A percentile compares a stretch with the other conserved stretches of the same genome.
Evolutionary conservation across 2,888 invertebrate species (phyloP).

Genomic region (Plutella xylostella): DNA sequence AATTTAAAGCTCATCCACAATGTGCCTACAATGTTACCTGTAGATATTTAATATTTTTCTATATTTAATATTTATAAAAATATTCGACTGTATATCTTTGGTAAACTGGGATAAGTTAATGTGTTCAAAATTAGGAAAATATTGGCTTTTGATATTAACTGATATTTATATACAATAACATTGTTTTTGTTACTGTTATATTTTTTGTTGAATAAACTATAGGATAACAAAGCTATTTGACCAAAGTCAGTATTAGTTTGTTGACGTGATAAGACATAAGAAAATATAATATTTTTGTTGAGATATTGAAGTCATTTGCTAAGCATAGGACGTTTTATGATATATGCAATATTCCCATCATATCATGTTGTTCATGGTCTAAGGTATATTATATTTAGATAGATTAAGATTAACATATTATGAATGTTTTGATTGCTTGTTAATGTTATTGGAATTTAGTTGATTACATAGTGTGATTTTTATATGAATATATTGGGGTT

Average conservation of each 20-base stretch:
- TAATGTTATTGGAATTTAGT: conserved; percentile 65
- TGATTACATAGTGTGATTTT: conserved; percentile 65
- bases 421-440: conserved; percentile 60
- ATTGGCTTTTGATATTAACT: conserved; percentile 51
- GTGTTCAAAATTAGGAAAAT: conserved; percentile 60
- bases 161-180: conserved; percentile 61
- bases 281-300: conserved; percentile 46
- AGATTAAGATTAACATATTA: conserved; percentile 41
- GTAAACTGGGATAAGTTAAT: conserved; percentile 48
- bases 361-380: conserved; percentile 46
- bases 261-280: conserved; percentile 45
- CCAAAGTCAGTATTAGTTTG: conserved; percentile 70
- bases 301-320: conserved; percentile 49
- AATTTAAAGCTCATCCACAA: conserved; percentile 57
- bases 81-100: conserved; percentile 20
- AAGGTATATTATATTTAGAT: conserved; percentile 27
- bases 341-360: conserved; percentile 55
- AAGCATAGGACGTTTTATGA: conserved; percentile 38
- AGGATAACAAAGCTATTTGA: conserved; percentile 70
- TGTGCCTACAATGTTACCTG: conserved; percentile 70
- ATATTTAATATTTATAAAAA: conserved; percentile 4
- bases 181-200: conserved; percentile 63
- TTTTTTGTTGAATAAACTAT: conserved; percentile 57
- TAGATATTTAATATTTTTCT: conserved; percentile 30
- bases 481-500: conserved; percentile 71